Base-by-base conservation (phyloP, 2,888 invertebrate genomes). In the Cantharis flavilabris region DNA sequence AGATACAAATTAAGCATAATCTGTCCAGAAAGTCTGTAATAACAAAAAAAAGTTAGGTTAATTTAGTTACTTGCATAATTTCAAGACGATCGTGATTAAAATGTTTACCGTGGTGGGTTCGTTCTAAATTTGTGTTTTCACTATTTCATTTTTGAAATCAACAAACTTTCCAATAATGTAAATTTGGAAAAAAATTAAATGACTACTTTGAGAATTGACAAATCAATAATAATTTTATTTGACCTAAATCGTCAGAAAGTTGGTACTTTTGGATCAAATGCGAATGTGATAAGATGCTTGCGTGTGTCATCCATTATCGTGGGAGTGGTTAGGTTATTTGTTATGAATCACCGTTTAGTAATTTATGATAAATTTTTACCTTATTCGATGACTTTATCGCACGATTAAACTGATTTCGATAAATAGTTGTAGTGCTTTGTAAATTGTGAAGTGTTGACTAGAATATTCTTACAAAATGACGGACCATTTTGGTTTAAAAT, bases 401-500 rank as follows among this genome's bases (percentile, higher is more conserved):
- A 26, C n/a, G n/a, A 49, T n/a, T 49, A n/a, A 49, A 49, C 49
- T n/a, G 49, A 49, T 49, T 49, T 49, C 49, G 49, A 49, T 49
- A 49, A n/a, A 49, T 49, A 49, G 49, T 49, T 49, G n/a, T 49
- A 67, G 65, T 67, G 10, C 10, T 11, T 67, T 4, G 26, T 67
- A 11, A 67, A 3, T 67, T 67, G 9, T 67, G 10, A 26, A 67
- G 23, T 20, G 20, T 23, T 67, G 26, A 26, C 26, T 67, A 26
- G n/a, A 65, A 67, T 23, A 67, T 20, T 11, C 10, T 23, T 23
- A 67, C 20, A 65, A 76, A 28, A 91, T 91, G 90, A 89, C 90
- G 81, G 92, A 92, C 83, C 91, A 91, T 84, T 91, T 92, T 83
- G 94, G 94, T 33, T 90, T 97, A 79, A 97, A 97, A 91, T 97